These are phyloP conservation scores for Epinephelus lanceolatus DNA, from an alignment of 2,113 vertebrate genomes.

Conservation along the genomic window DNA sequence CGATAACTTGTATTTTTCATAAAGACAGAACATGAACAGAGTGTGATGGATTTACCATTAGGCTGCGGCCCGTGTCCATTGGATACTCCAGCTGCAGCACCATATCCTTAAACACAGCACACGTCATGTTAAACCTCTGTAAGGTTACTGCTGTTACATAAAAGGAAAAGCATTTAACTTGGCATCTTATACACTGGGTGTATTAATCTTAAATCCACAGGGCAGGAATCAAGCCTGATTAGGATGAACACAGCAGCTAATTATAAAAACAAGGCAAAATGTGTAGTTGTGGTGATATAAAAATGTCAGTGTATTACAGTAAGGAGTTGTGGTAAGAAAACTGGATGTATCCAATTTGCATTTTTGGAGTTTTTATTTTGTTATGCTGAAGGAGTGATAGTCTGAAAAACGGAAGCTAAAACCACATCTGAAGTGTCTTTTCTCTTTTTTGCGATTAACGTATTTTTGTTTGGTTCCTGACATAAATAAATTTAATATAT, in stretches of 20 bases:
- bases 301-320: too few relatives aligned
- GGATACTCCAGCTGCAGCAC: slow-evolving; percentile 33
- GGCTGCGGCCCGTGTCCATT: slow-evolving; percentile 62
- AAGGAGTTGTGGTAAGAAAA: too few relatives aligned
- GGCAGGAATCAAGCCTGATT: background rate
- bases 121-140: background rate
- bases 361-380: too few relatives aligned
- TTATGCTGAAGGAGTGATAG: too few relatives aligned
- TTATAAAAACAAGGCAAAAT: background rate
- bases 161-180: background rate
- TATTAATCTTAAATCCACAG: background rate
- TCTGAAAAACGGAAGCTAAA: too few relatives aligned
- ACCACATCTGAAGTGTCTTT: too few relatives aligned
- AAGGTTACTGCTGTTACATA: background rate
- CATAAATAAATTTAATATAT: too few relatives aligned
- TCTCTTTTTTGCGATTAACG: too few relatives aligned
- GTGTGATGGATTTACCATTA: slow-evolving; percentile 53
- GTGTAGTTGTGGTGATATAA: background rate
- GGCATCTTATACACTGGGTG: background rate
- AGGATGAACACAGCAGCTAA: background rate
- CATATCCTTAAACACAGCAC: slow-evolving; percentile 65
- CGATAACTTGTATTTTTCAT: background rate
- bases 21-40: background rate
- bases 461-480: too few relatives aligned
- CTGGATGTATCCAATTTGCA: too few relatives aligned